Evolutionary conservation across 2,888 invertebrate genomes (phyloP).

Genomic region (Morpho helenor): DNA sequence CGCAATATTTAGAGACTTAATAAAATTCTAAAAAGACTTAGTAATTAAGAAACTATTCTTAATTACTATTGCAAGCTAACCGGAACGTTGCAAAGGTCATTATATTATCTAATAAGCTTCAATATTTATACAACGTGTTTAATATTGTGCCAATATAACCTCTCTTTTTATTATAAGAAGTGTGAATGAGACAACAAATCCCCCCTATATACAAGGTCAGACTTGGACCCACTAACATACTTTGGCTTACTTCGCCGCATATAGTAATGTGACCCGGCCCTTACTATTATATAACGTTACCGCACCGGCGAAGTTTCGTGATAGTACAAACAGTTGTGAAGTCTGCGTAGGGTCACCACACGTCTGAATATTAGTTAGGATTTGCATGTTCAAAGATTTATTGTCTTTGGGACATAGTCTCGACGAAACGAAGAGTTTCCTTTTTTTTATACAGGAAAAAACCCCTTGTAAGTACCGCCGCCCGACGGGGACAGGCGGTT

Average conservation of each 20-base stretch:
- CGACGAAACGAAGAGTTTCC: too few relatives aligned
- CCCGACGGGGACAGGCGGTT: too few relatives aligned
- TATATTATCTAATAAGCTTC: slow-evolving; percentile 58
- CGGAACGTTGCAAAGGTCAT: slow-evolving; percentile 55
- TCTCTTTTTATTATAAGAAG: slow-evolving; percentile 21
- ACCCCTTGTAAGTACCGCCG: too few relatives aligned
- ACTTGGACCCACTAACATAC: slow-evolving; percentile 40
- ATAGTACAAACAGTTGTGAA: slow-evolving; percentile 12
- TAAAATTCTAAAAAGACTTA: not conserved
- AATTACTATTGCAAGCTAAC: slow-evolving; percentile 20
- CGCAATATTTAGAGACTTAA: too few relatives aligned
- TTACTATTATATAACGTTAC: slow-evolving; percentile 21
- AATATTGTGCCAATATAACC: slow-evolving; percentile 15
- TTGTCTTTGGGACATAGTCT: too few relatives aligned
- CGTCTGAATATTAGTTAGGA: not conserved
- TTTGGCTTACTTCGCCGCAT: slow-evolving; percentile 18
- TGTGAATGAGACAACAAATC: slow-evolving; percentile 12
- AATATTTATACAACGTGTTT: slow-evolving; percentile 26
- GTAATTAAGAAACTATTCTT: slow-evolving; percentile 15
- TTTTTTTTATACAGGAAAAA: too few relatives aligned
- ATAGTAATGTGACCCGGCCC: slow-evolving; percentile 19
- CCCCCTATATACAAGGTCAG: slow-evolving; percentile 5
- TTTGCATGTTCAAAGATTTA: too few relatives aligned
- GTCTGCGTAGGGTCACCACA: not conserved
- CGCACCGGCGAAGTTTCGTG: slow-evolving; percentile 5